These are phyloP conservation scores for Brachionus koreanus DNA, from an alignment of 1,140 invertebrate species.

Conservation along the genomic window DNA sequence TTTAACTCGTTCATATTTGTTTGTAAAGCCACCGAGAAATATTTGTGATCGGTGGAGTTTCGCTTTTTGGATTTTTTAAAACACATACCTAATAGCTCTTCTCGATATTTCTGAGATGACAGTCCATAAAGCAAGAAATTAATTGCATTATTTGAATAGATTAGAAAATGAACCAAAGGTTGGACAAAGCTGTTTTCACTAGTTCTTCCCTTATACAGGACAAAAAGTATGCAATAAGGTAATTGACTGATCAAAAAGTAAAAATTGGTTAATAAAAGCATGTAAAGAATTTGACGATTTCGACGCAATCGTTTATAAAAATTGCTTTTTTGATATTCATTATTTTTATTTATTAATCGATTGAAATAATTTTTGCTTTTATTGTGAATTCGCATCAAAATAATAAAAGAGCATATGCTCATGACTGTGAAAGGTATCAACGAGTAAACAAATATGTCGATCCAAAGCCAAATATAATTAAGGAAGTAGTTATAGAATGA, in stretches of 20 bases:
- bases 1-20: neutral
- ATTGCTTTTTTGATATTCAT: slow-evolving; percentile 12
- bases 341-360: slow-evolving; percentile 7
- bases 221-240: slow-evolving; percentile 8
- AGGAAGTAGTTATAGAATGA: neutral
- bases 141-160: slow-evolving; percentile 35
- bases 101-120: neutral
- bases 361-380: slow-evolving; percentile 38
- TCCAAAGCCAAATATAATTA: slow-evolving; percentile 32
- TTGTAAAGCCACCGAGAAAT: neutral
- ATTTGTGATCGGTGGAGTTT: neutral
- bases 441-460: slow-evolving; percentile 33
- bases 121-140: slow-evolving; percentile 33
- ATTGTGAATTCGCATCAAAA: slow-evolving; percentile 1
- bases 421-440: slow-evolving; percentile 35
- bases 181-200: neutral
- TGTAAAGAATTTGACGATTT: slow-evolving; percentile 31
- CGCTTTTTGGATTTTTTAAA: neutral
- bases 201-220: neutral
- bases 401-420: slow-evolving; percentile 13
- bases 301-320: slow-evolving; percentile 28
- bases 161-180: neutral
- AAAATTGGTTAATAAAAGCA: slow-evolving; percentile 43
- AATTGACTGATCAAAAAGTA: slow-evolving; percentile 17
- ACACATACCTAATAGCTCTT: neutral